These are phyloP conservation scores for Dolichoris vasculosae DNA, from an alignment of 1,140 invertebrate species.

Conservation along the genomic window DNA sequence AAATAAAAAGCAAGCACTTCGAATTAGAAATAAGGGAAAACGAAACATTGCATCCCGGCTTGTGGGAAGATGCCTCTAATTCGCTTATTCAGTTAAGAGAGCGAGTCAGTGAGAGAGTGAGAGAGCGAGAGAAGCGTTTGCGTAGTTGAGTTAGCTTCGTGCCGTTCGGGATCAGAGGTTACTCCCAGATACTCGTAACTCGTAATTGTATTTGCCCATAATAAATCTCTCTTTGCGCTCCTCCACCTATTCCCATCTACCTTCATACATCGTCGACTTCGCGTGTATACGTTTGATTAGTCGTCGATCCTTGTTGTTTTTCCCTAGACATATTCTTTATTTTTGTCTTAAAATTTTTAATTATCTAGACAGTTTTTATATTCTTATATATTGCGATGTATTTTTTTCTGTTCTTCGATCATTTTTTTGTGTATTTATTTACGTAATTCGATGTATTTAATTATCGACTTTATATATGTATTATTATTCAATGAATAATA, in stretches of 20 bases:
- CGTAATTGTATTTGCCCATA: slow-evolving; percentile 65
- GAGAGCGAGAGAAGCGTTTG: background rate
- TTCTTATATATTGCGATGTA: background rate
- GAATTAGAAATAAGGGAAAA: slow-evolving; percentile 36
- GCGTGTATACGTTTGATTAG: background rate
- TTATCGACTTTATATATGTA: too few relatives aligned
- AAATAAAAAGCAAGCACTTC: slow-evolving; percentile 17
- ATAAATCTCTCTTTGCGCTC: slow-evolving; percentile 59
- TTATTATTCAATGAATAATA: too few relatives aligned
- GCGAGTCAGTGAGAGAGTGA: too few relatives aligned
- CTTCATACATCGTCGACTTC: background rate
- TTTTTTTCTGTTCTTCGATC: background rate
- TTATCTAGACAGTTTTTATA: background rate
- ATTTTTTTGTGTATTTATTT: too few relatives aligned
- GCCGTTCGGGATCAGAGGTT: slow-evolving; percentile 57
- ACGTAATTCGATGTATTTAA: too few relatives aligned
- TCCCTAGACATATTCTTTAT: background rate
- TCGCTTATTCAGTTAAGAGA: slow-evolving; percentile 62
- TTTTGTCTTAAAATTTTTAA: background rate
- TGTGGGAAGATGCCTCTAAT: slow-evolving; percentile 57
- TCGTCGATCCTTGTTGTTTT: background rate
- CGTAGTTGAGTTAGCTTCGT: slow-evolving; percentile 58
- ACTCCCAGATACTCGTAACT: slow-evolving; percentile 59
- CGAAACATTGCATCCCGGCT: background rate
- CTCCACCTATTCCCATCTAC: background rate